These are phyloP conservation scores for Aplysina aerophoba DNA, from an alignment of 37 sponge, comb jelly and placozoan genomes.

Conservation along the genomic window DNA sequence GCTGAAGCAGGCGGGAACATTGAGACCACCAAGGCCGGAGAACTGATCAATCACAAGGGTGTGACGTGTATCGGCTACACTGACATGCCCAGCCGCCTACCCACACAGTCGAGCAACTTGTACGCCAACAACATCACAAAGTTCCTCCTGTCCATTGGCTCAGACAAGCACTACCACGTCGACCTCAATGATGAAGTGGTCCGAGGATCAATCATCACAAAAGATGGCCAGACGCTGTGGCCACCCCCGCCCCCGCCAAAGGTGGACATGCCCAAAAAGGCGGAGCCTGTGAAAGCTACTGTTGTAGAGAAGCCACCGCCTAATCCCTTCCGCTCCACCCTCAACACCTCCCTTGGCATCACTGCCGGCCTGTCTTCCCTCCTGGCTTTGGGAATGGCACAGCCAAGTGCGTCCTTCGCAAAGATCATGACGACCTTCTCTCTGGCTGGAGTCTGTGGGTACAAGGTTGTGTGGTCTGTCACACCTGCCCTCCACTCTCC, in stretches of 20 bases:
- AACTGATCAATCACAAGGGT: conserved; percentile 79
- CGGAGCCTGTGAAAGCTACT: conserved; percentile 62
- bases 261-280: conserved; percentile 21
- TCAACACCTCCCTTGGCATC: conserved; percentile 51
- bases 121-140: conserved; percentile 93
- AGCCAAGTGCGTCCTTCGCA: conserved; percentile 84
- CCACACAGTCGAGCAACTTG: conserved; percentile 89
- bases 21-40: conserved; percentile 82
- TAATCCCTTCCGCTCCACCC: conserved; percentile 62
- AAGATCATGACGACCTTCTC: conserved; percentile 89
- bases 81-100: conserved; percentile 87
- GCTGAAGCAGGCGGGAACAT: conserved; percentile 94
- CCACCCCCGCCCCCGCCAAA: conserved; percentile 73
- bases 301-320: conserved; percentile 47
- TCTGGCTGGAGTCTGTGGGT: conserved; percentile 91
- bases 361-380: conserved; percentile 84
- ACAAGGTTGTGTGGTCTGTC: conserved; percentile 94
- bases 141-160: conserved; percentile 73
- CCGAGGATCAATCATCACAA: conserved; percentile 77
- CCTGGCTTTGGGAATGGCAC: conserved; percentile 69
- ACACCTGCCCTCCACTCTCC: conserved; percentile 97
- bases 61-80: conserved; percentile 93
- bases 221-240: conserved; percentile 78
- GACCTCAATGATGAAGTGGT: conserved; percentile 93
- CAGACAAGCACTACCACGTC: conserved; percentile 53